Percentiles rank a stretch among this genome's conserved stretches.
These are phyloP conservation scores for Circaetus gallicus DNA, from an alignment of 2,113 vertebrate genomes.

Conservation along the genomic window DNA sequence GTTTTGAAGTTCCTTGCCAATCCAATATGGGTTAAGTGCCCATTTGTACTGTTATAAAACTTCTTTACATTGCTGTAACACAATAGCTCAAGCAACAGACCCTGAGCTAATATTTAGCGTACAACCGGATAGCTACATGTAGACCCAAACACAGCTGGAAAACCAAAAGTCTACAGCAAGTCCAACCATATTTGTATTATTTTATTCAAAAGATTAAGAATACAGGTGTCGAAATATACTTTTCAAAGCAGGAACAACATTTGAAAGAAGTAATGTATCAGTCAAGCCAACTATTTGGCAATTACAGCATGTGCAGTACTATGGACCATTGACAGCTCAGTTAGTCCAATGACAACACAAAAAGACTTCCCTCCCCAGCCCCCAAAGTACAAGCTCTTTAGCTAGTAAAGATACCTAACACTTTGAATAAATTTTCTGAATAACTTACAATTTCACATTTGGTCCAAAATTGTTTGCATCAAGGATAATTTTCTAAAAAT, in stretches of 20 bases:
- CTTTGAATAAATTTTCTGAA: background rate
- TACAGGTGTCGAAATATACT: background rate
- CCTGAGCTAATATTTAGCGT: background rate
- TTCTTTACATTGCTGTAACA: background rate
- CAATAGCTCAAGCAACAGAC: background rate
- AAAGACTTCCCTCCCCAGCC: background rate
- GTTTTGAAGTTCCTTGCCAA: background rate
- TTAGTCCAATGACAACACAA: background rate
- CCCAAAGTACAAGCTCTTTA: background rate
- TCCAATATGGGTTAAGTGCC: background rate
- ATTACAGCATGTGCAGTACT: background rate
- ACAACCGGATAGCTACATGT: background rate
- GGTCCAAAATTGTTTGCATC: background rate
- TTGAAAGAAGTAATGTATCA: background rate
- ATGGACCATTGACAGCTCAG: background rate
- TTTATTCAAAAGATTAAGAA: background rate
- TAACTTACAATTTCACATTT: background rate
- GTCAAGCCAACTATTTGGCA: background rate
- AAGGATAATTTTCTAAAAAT: background rate
- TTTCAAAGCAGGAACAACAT: background rate
- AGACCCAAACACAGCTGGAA: background rate
- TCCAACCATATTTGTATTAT: background rate
- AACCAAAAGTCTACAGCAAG: background rate
- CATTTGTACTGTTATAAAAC: background rate
- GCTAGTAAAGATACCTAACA: background rate